These are phyloP conservation scores for Elegia similella DNA, from an alignment of 2,888 invertebrate genomes.

Conservation along the genomic window DNA sequence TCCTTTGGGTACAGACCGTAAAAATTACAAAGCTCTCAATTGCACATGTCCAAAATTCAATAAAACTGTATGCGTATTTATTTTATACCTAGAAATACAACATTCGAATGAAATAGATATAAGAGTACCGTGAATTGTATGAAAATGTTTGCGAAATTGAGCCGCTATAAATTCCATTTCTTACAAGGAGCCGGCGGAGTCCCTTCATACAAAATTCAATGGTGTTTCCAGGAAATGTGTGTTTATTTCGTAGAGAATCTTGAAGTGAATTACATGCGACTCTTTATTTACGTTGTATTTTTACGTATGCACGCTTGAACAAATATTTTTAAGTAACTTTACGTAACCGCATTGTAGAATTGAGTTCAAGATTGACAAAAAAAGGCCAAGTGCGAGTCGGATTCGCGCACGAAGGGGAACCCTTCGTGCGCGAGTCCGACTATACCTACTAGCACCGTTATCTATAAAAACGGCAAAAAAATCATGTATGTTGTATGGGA, in stretches of 20 bases:
- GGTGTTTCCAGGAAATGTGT: slow-evolving; percentile 4
- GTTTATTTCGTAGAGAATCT: slow-evolving; percentile 13
- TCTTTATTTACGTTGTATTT: slow-evolving; percentile 3
- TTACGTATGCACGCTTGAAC: background rate
- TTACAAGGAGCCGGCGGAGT: slow-evolving; percentile 8
- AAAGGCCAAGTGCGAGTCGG: too few species aligned
- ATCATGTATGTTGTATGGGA: too few species aligned
- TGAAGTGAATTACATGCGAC: slow-evolving; percentile 7
- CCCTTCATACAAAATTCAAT: slow-evolving; percentile 18
- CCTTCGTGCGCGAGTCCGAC: too few species aligned
- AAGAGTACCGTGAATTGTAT: background rate
- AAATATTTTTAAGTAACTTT: too few species aligned
- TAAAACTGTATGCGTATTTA: background rate
- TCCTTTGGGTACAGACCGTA: too few species aligned
- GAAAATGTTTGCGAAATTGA: slow-evolving; percentile 12
- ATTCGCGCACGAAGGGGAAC: too few species aligned
- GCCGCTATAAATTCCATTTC: slow-evolving; percentile 12
- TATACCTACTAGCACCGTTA: too few species aligned
- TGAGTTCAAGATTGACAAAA: too few species aligned
- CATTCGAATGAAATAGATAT: background rate
- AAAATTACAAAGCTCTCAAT: too few species aligned
- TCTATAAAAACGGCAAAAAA: too few species aligned
- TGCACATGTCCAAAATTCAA: too few species aligned
- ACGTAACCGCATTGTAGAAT: too few species aligned
- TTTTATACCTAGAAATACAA: background rate